Evolutionary conservation across 2,113 vertebrate species (phyloP).

Genomic region (Pipra filicauda): DNA sequence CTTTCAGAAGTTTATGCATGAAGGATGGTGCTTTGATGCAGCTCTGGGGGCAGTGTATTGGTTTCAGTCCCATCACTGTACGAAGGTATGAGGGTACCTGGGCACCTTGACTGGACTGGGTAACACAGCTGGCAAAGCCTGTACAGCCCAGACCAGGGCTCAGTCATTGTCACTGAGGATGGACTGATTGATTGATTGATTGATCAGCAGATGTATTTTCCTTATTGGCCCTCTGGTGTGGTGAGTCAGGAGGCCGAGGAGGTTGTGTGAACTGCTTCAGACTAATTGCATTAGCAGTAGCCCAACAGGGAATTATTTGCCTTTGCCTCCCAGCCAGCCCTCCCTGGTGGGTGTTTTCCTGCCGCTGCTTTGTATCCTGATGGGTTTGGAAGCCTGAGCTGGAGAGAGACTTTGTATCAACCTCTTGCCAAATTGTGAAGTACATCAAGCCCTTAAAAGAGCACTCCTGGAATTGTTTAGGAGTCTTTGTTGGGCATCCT

Average conservation of each 20-base stretch:
- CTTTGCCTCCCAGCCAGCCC: not conserved
- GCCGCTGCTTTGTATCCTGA: not conserved
- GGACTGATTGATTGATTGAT: not conserved
- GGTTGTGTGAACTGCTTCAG: not conserved
- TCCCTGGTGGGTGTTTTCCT: not conserved
- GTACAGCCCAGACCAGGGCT: not conserved
- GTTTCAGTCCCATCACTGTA: not conserved
- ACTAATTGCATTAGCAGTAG: not conserved
- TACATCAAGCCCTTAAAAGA: not conserved
- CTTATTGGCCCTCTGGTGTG: not conserved
- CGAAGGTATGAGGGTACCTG: not conserved
- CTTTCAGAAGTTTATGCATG: not conserved
- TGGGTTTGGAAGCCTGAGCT: not conserved
- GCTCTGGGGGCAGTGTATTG: not conserved
- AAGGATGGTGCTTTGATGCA: not conserved
- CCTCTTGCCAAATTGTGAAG: not conserved
- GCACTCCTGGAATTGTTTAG: not conserved
- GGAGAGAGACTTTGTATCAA: not conserved
- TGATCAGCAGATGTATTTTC: not conserved
- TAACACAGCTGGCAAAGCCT: not conserved
- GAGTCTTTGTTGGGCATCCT: fast-evolving
- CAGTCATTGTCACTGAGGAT: not conserved
- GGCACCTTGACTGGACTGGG: not conserved
- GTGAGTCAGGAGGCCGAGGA: not conserved
- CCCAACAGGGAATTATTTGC: not conserved